Percentiles rank a stretch among this genome's conserved stretches.
Evolutionary conservation across 2,888 invertebrate genomes (phyloP).

Genomic region (Chouioia cunea): DNA sequence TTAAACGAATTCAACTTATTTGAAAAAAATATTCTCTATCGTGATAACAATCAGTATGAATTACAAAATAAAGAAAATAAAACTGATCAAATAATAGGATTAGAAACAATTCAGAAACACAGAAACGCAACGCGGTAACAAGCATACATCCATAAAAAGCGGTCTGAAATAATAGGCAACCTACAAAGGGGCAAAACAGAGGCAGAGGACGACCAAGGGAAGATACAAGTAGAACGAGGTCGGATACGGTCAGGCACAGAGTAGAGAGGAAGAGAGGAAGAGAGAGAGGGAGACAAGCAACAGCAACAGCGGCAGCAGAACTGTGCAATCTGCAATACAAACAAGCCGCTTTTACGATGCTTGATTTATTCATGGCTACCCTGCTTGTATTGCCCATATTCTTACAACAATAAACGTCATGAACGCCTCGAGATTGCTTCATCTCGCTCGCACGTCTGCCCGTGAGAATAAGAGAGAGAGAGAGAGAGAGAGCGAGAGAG

Average conservation of each 20-base stretch:
- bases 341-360: constrained; percentile 48
- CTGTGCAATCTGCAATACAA: constrained; percentile 40
- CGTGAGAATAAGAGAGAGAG: not conserved
- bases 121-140: not conserved
- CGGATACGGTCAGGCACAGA: constrained; percentile 23
- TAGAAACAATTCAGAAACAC: too few species aligned
- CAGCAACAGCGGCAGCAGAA: too few species aligned
- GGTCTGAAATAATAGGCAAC: not conserved
- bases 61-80: too few species aligned
- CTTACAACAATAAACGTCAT: constrained; percentile 50
- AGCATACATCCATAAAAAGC: not conserved
- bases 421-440: constrained; percentile 46
- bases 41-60: too few species aligned
- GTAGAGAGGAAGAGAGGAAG: not conserved
- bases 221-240: constrained; percentile 31
- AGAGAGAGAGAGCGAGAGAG: not conserved
- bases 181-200: not conserved
- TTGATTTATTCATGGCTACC: constrained; percentile 51
- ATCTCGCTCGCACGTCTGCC: not conserved
- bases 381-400: constrained; percentile 50
- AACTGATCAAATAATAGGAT: too few species aligned
- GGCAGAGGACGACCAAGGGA: not conserved
- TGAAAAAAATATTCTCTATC: too few species aligned
- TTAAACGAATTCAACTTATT: too few species aligned
- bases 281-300: too few species aligned